phyloP scores from a whole-genome alignment of 1,140 invertebrate species.

The Littorina saxatilis region DNA sequence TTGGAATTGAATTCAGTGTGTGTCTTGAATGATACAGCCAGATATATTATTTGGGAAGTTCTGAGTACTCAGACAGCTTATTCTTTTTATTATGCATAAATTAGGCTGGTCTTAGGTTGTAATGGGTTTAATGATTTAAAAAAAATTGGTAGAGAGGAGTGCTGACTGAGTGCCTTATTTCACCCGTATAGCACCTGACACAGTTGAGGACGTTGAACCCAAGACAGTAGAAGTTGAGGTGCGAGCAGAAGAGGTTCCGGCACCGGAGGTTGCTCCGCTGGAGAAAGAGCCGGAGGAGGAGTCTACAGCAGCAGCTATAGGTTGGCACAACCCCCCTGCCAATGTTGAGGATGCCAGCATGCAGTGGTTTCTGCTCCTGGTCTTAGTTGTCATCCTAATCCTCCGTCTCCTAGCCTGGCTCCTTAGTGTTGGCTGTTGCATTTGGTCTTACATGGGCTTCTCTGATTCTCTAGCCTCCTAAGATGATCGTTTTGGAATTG shows the following conservation, averaged over 20 bases:
- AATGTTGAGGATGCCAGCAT: slow-evolving; percentile 62
- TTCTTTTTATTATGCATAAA: too few species aligned
- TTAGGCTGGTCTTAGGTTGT: too few species aligned
- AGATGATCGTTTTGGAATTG: too few species aligned
- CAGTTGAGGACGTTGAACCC: slow-evolving; percentile 63
- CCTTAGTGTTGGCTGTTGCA: slow-evolving; percentile 56
- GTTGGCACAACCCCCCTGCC: slow-evolving; percentile 55
- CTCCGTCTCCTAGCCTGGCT: slow-evolving; percentile 57
- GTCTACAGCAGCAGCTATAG: slow-evolving; percentile 53
- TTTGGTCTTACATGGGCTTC: slow-evolving; percentile 54
- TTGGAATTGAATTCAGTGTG: too few species aligned
- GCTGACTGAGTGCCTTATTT: slow-evolving; percentile 18
- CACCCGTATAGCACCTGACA: slow-evolving; percentile 58
- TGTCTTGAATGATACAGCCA: too few species aligned
- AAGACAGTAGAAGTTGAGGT: slow-evolving; percentile 52
- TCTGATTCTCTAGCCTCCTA: slow-evolving; percentile 16
- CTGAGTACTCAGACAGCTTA: too few species aligned
- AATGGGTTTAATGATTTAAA: too few species aligned
- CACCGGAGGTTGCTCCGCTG: slow-evolving; percentile 30
- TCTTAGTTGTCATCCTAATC: slow-evolving; percentile 53
- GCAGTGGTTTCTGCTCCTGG: slow-evolving; percentile 56
- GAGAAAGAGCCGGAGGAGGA: slow-evolving; percentile 55
- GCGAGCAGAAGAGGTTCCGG: slow-evolving; percentile 41
- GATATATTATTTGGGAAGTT: too few species aligned
- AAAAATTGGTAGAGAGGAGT: background rate